phyloP scores from a whole-genome alignment of 2,113 vertebrate genomes.

The Bucco capensis region DNA sequence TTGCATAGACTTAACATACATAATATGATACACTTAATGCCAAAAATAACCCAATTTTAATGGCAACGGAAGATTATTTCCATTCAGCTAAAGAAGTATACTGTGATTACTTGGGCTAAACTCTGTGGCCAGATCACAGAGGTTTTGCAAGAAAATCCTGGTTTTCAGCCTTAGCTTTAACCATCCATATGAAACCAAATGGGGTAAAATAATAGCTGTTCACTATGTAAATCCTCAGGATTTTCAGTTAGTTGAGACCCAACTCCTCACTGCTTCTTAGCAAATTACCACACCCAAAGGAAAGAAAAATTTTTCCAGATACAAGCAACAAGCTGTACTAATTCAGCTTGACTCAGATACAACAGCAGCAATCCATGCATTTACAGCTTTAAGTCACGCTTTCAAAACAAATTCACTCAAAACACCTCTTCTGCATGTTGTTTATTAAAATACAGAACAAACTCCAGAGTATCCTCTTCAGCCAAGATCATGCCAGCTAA shows the following conservation, averaged over 20 bases:
- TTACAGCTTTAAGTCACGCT: not conserved
- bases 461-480: not conserved
- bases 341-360: not conserved
- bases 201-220: not conserved
- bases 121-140: not conserved
- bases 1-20: not conserved
- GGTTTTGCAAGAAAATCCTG: not conserved
- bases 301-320: not conserved
- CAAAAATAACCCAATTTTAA: not conserved
- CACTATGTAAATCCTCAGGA: rapidly evolving
- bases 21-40: not conserved
- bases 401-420: not conserved
- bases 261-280: not conserved
- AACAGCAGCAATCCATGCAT: not conserved
- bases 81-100: not conserved
- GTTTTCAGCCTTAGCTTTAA: not conserved
- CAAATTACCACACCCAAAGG: not conserved
- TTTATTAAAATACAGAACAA: not conserved
- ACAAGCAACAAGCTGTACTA: not conserved
- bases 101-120: not conserved
- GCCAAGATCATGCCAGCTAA: not conserved
- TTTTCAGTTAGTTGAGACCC: not conserved
- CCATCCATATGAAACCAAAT: not conserved
- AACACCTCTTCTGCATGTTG: not conserved
- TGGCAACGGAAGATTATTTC: not conserved